Evolutionary conservation across 2,113 vertebrate species (phyloP).

Genomic region (Anolis carolinensis): DNA sequence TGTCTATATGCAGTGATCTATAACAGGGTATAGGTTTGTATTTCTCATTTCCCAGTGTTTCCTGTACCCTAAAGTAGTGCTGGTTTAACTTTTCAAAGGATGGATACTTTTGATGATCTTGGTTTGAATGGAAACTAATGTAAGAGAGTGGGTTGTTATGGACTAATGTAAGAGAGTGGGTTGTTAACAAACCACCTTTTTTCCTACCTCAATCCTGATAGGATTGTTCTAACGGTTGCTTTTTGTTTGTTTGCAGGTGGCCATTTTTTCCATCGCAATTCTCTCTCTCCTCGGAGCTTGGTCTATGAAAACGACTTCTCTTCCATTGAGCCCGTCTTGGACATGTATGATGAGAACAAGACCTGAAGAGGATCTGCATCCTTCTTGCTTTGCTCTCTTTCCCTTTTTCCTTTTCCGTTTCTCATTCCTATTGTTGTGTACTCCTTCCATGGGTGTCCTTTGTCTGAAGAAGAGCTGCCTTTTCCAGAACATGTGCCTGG

Average conservation of each 20-base stretch:
- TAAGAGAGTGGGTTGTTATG: background rate
- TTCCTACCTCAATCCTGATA: background rate
- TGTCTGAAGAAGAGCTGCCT: constrained; percentile 78
- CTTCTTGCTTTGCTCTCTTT: constrained; percentile 69
- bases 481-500: constrained; percentile 68
- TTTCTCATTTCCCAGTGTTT: background rate
- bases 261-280: constrained; percentile 89
- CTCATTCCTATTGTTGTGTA: constrained; percentile 77
- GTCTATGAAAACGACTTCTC: constrained; percentile 93
- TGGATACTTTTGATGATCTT: accelerated
- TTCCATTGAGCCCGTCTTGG: constrained; percentile 88
- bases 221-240: constrained; percentile 40
- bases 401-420: constrained; percentile 70
- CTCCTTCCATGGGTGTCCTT: constrained; percentile 76
- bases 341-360: constrained; percentile 94
- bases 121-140: accelerated
- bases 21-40: background rate
- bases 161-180: accelerated
- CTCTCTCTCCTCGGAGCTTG: constrained; percentile 86
- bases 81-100: background rate
- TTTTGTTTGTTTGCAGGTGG: constrained; percentile 75
- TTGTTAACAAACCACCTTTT: background rate
- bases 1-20: background rate
- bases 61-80: background rate
- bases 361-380: constrained; percentile 82